Conservation (phyloP, 92 coral and sea anemone species). For the Actinostola sp. region DNA sequence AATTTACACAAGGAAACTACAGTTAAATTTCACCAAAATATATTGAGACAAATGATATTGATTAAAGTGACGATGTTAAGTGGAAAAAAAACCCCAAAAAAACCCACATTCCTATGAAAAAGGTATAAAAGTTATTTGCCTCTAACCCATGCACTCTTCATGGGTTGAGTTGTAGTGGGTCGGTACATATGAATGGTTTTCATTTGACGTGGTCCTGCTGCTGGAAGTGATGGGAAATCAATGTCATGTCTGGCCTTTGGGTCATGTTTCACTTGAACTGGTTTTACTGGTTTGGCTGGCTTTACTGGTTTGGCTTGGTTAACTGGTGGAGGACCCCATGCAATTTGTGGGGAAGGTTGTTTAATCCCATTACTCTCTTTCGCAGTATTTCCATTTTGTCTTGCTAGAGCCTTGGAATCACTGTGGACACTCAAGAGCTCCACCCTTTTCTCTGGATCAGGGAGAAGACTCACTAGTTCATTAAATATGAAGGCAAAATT, state of each 20-base stretch:
- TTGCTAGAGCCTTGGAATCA: constrained; percentile 77
- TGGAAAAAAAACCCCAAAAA: neutral
- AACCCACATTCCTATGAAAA: neutral
- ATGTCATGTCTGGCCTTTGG: constrained; percentile 23
- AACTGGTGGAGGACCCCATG: constrained; percentile 33
- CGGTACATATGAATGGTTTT: constrained; percentile 36
- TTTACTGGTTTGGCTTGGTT: constrained; percentile 19
- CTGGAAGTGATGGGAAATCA: constrained; percentile 81
- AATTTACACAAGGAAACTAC: no score
- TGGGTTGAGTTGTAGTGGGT: constrained; percentile 38
- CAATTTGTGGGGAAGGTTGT: constrained; percentile 7
- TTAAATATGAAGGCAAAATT: constrained; percentile 66
- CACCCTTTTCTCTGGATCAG: constrained; percentile 71
- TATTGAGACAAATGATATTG: no score
- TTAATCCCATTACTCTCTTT: constrained; percentile 38
- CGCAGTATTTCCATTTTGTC: constrained; percentile 32
- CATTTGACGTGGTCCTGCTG: constrained; percentile 27
- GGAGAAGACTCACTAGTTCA: constrained; percentile 85
- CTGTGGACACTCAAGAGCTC: constrained; percentile 72
- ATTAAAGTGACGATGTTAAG: no score
- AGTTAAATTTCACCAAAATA: no score
- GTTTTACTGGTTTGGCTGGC: neutral
- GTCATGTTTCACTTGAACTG: neutral
- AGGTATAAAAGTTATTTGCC: constrained; percentile 56
- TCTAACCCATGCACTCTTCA: constrained; percentile 87